Evolutionary conservation across 2,113 vertebrate genomes (phyloP).

Genomic region (Syrrhaptes paradoxus): DNA sequence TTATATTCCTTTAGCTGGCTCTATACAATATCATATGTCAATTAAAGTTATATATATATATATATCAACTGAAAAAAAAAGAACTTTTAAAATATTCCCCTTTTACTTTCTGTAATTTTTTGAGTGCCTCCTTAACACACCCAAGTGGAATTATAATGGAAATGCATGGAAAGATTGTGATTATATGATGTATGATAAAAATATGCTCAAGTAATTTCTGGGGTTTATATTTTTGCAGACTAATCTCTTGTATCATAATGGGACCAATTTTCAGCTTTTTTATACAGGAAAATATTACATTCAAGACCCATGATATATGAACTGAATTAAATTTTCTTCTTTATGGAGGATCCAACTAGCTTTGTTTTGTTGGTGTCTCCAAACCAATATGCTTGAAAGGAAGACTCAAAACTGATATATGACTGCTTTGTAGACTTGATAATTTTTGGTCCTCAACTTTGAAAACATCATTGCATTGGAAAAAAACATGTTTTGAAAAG

Average conservation of each 20-base stretch:
- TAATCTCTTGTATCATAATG: background rate
- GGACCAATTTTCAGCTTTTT: constrained; percentile 1
- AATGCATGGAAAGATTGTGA: background rate
- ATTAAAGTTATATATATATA: background rate
- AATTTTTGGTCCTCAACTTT: background rate
- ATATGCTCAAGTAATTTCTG: background rate
- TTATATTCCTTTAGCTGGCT: background rate
- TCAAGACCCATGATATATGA: background rate
- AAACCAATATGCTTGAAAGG: background rate
- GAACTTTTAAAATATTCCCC: background rate
- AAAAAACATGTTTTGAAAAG: background rate
- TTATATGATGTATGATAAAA: background rate
- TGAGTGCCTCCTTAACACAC: background rate
- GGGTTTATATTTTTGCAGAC: background rate
- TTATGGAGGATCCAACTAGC: background rate
- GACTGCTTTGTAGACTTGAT: background rate
- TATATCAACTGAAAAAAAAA: background rate
- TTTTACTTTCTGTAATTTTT: background rate
- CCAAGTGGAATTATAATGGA: background rate
- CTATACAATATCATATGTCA: background rate
- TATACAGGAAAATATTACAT: background rate
- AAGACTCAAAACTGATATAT: background rate
- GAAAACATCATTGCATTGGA: background rate
- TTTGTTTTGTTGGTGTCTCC: background rate
- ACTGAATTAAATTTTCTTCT: background rate